These are phyloP conservation scores for Aethina tumida DNA, from an alignment of 1,140 invertebrate species.

Conservation along the genomic window DNA sequence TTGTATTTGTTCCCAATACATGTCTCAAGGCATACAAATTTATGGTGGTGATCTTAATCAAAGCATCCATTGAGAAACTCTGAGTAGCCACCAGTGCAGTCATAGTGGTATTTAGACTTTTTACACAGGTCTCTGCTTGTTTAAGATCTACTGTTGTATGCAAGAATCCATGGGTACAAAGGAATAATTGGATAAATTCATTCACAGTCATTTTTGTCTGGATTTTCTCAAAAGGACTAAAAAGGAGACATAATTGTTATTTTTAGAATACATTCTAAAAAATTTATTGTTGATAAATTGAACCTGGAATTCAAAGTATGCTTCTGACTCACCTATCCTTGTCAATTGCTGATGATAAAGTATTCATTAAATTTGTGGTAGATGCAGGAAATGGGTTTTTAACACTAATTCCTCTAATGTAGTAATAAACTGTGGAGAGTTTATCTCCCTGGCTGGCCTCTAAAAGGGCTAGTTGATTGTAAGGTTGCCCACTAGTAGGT, in stretches of 20 bases:
- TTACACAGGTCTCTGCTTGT: conserved; percentile 46
- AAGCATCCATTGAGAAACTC: conserved; percentile 60
- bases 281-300: neutral
- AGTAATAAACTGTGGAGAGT: conserved; percentile 73
- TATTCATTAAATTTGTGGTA: conserved; percentile 62
- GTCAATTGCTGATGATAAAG: conserved; percentile 47
- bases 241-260: conserved; percentile 15
- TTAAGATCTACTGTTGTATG: conserved; percentile 49
- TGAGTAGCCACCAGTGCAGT: conserved; percentile 67
- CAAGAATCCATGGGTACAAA: conserved; percentile 54
- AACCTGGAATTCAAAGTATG: neutral
- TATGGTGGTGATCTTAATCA: conserved; percentile 67
- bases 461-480: conserved; percentile 77
- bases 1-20: conserved; percentile 38
- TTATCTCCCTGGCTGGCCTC: conserved; percentile 72
- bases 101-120: conserved; percentile 54
- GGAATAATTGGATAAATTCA: conserved; percentile 59
- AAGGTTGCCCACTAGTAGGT: conserved; percentile 76
- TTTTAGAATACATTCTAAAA: conserved; percentile 5
- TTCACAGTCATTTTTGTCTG: conserved; percentile 51
- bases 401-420: conserved; percentile 69
- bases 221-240: conserved; percentile 41
- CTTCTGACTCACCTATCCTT: conserved; percentile 30
- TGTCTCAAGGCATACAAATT: conserved; percentile 64
- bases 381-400: conserved; percentile 75